Percentiles rank a stretch among this genome's conserved stretches.
These are phyloP conservation scores for Pseudopodoces humilis DNA, from an alignment of 2,113 vertebrate species.

Conservation along the genomic window DNA sequence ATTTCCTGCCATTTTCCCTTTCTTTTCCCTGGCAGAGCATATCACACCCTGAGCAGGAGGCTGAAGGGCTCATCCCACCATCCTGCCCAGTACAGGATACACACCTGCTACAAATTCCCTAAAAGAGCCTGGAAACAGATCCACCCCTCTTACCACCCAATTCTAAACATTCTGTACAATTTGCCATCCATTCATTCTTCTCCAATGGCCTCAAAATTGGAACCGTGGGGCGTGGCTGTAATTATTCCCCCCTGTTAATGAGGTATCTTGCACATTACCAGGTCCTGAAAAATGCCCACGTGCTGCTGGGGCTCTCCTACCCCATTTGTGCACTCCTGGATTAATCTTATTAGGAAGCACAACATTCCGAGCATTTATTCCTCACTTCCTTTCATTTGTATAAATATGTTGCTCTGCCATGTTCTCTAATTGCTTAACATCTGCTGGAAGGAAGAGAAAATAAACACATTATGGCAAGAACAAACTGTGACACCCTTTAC, in stretches of 20 bases:
- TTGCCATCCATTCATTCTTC: background rate
- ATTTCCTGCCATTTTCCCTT: background rate
- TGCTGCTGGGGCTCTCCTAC: background rate
- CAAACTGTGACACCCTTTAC: background rate
- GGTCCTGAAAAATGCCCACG: background rate
- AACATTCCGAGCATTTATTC: conserved; percentile 20
- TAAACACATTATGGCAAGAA: conserved; percentile 61
- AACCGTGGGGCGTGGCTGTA: background rate
- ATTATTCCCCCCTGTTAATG: background rate
- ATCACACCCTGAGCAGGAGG: background rate
- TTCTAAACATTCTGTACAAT: background rate
- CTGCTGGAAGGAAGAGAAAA: conserved; percentile 57
- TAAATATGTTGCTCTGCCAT: conserved; percentile 58
- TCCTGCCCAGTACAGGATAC: background rate
- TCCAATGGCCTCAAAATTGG: fast-evolving
- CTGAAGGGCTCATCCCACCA: background rate
- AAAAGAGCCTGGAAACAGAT: background rate
- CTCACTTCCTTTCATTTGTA: conserved; percentile 64
- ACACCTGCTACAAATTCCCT: background rate
- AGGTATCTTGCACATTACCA: background rate
- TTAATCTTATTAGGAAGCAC: conserved; percentile 41
- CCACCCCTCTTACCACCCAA: background rate
- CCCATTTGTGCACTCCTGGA: background rate
- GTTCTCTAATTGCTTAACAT: conserved; percentile 65
- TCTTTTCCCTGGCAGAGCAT: background rate